A percentile compares a stretch with the other conserved stretches of the same genome.
Evolutionary conservation across 2,888 invertebrate genomes (phyloP).

Genomic region (Pachymerium ferrugineum): DNA sequence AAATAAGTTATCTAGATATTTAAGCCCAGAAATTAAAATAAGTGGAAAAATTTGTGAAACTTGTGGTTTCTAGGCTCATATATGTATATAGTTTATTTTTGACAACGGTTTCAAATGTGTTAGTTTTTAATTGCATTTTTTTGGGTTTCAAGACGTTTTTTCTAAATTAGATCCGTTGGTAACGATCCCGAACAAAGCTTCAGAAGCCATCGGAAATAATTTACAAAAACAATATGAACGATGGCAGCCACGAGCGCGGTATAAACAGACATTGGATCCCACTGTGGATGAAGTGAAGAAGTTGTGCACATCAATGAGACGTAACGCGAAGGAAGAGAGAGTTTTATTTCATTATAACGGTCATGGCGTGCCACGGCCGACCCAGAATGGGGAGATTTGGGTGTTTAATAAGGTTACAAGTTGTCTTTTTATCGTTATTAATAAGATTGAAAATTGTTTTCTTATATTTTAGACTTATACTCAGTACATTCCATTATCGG

Average conservation of each 20-base stretch:
- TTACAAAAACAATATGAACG: conserved; percentile 95
- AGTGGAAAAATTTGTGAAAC: too few relatives aligned
- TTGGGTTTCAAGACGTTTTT: neutral
- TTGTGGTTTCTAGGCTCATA: too few relatives aligned
- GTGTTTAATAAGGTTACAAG: conserved; percentile 85
- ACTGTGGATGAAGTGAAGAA: conserved; percentile 98
- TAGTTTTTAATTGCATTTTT: neutral
- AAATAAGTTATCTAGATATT: too few relatives aligned
- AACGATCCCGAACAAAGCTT: conserved; percentile 81
- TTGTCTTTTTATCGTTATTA: neutral
- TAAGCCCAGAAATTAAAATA: too few relatives aligned
- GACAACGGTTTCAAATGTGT: neutral
- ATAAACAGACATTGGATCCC: conserved; percentile 94
- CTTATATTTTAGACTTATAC: conserved; percentile 71
- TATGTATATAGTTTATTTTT: neutral
- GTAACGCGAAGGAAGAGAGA: conserved; percentile 96
- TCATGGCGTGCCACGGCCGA: conserved; percentile 97
- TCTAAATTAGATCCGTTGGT: conserved; percentile 63
- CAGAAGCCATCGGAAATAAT: conserved; percentile 83
- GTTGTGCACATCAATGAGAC: conserved; percentile 82
- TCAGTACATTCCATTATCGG: conserved; percentile 96
- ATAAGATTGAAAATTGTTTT: neutral
- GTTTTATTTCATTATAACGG: conserved; percentile 99
- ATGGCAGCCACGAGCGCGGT: conserved; percentile 96
- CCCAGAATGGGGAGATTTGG: conserved; percentile 98